These are phyloP conservation scores for Callipepla californica DNA, from an alignment of 2,113 vertebrate species.

Conservation along the genomic window DNA sequence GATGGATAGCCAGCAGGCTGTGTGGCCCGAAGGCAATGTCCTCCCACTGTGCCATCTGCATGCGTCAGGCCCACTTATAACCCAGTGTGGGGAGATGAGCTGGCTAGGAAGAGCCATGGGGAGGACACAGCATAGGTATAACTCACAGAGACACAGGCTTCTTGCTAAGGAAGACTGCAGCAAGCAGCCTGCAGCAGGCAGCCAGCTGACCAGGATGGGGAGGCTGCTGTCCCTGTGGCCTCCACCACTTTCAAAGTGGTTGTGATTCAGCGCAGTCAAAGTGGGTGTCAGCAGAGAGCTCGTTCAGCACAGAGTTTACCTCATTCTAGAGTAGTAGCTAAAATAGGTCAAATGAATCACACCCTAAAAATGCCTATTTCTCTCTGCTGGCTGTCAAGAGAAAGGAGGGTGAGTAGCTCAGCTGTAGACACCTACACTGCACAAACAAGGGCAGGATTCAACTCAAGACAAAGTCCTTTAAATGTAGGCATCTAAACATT, in stretches of 20 bases:
- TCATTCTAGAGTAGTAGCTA: constrained; percentile 63
- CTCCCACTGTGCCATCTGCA: neutral
- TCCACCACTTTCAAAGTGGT: neutral
- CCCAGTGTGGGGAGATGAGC: neutral
- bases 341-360: constrained; percentile 75
- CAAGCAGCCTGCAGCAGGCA: neutral
- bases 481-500: constrained; percentile 37
- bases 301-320: constrained; percentile 30
- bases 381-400: constrained; percentile 51
- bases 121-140: neutral
- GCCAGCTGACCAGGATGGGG: neutral
- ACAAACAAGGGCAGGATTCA: constrained; percentile 52
- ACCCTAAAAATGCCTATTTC: constrained; percentile 66
- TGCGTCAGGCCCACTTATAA: neutral
- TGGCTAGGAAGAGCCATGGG: neutral
- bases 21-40: neutral
- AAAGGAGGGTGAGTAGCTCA: constrained; percentile 50
- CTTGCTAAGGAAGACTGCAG: neutral
- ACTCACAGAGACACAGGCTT: neutral
- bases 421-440: constrained; percentile 55
- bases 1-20: neutral
- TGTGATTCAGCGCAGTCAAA: neutral
- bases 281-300: constrained; percentile 69
- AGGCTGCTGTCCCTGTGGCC: neutral
- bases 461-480: neutral